phyloP scores from a whole-genome alignment of 2,113 vertebrate species.

The Eurystomus gularis region DNA sequence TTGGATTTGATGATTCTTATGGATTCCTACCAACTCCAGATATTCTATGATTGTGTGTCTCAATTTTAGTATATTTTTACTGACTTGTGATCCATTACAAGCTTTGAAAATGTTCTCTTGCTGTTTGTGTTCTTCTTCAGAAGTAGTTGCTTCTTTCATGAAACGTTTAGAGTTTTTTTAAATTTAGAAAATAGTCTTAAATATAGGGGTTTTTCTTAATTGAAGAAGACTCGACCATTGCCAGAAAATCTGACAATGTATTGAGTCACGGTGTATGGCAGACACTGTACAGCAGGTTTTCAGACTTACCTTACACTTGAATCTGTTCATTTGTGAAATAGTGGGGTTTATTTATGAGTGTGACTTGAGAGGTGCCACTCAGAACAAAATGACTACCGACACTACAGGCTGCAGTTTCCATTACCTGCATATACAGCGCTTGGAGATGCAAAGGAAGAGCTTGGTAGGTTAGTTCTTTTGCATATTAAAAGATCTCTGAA shows the following conservation, averaged over 20 bases:
- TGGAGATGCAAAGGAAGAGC: not conserved
- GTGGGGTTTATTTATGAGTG: not conserved
- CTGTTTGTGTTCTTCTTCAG: not conserved
- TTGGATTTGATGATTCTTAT: not conserved
- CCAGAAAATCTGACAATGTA: not conserved
- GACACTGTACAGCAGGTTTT: fast-evolving
- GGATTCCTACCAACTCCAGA: not conserved
- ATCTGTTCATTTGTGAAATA: not conserved
- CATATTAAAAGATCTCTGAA: not conserved
- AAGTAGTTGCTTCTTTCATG: not conserved
- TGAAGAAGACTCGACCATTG: not conserved
- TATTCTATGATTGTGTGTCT: not conserved
- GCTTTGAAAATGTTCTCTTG: not conserved
- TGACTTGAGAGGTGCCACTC: not conserved
- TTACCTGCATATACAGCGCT: not conserved
- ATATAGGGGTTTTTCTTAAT: not conserved
- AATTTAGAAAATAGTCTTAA: not conserved
- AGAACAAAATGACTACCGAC: not conserved
- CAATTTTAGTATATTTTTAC: not conserved
- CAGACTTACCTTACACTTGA: not conserved
- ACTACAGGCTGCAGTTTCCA: not conserved
- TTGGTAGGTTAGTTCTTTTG: not conserved
- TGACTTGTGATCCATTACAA: not conserved
- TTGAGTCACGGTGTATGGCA: not conserved
- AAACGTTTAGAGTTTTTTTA: not conserved